Base-by-base conservation (phyloP, 1,140 invertebrate species). In the Eurosta solidaginis region DNA sequence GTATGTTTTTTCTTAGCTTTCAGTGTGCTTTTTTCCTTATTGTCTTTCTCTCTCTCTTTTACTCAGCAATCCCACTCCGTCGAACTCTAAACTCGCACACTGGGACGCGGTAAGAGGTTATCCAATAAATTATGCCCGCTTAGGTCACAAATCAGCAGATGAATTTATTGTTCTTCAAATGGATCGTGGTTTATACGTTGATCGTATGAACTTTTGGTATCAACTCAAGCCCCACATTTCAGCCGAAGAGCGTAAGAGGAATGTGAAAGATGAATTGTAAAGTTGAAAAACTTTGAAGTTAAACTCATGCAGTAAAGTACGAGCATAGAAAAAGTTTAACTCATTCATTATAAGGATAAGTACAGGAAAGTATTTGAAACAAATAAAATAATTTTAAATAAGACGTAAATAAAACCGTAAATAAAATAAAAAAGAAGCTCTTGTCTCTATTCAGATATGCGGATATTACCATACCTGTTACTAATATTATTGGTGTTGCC, bases 21-120 rank as follows among this genome's bases (percentile, higher is more conserved):
- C n/a, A 36, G 6, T 68, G 29, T 27, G 17, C 36, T 14, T 17
- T 73, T 2, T 12, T 40, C 17, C 1, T 36, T 44, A 20, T 44
- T 44, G 7, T 44, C 2, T 22, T 74, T 45, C 12, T 20, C 10
- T 74, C 4, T 74, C 27, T 36, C 6, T 29, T 27, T 40, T 82
- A 81, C 82, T 5, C 77, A 91, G 90, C 75, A 90, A 90, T 85
- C 90, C 90, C 2, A 91, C 90, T 40, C 89, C 89, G 0, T 82
- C 84, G 1, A 12, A 78, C 27, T 33, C 81, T 14, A 77, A 86
- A 42, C 45, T 87, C 50, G 68, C 88, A 0, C 89, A 87, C 29
- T 91, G 90, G 90, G 84, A 84, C 9, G 87, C 90, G 36, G 81
- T 89, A 0, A 85, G 83, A 44, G 86, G 85, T 0, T 78, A 87